Conservation (phyloP, 2,113 vertebrate genomes). For the Rhadina sibilatrix region DNA sequence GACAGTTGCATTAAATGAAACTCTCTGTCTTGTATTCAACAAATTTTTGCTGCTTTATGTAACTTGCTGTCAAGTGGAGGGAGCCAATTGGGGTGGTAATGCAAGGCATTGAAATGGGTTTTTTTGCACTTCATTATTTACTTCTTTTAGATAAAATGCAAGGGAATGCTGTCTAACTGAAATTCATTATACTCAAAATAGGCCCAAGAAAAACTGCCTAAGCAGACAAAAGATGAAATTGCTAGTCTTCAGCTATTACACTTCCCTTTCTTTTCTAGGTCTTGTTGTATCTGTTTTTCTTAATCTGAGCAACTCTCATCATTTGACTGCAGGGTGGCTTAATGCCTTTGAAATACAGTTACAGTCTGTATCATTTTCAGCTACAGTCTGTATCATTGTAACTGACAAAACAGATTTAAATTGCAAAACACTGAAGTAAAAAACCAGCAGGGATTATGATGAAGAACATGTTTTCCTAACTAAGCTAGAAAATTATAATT, state of each 20-base stretch:
- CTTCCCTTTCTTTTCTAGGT: neutral
- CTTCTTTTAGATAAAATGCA: neutral
- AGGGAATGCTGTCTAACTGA: neutral
- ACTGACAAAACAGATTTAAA: slow-evolving; percentile 23
- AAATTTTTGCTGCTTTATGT: neutral
- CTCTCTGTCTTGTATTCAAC: neutral
- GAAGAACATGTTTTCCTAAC: neutral
- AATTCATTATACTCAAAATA: neutral
- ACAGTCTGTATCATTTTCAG: neutral
- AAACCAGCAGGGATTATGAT: neutral
- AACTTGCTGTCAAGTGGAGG: neutral
- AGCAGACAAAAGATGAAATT: neutral
- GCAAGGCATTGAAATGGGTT: neutral
- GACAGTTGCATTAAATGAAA: neutral
- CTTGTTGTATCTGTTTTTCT: neutral
- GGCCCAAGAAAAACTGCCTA: neutral
- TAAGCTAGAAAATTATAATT: neutral
- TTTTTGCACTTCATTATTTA: neutral
- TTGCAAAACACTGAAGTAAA: slow-evolving; percentile 9
- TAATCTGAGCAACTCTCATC: neutral
- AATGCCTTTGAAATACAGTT: slow-evolving; percentile 20
- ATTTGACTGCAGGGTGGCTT: neutral
- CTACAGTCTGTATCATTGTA: neutral
- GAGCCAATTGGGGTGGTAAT: neutral
- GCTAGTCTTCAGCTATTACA: neutral